Evolutionary conservation across 2,888 invertebrate species (phyloP).

Genomic region (Troglohyphantes excavatus): DNA sequence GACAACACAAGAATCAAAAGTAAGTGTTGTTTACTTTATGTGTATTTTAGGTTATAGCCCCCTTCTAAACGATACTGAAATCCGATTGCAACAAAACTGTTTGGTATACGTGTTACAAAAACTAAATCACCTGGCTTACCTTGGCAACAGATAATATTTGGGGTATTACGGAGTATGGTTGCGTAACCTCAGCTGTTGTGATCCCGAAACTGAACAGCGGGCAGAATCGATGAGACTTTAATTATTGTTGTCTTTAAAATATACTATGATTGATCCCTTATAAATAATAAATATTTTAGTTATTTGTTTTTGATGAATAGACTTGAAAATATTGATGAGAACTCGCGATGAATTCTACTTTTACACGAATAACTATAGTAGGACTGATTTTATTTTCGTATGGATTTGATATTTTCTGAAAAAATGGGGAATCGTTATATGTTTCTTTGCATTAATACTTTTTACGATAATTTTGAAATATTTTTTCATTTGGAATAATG

Average conservation of each 20-base stretch:
- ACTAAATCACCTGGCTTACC: slow-evolving; percentile 68
- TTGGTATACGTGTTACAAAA: slow-evolving; percentile 63
- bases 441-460: too few relatives aligned
- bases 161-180: slow-evolving; percentile 32
- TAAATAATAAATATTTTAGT: too few relatives aligned
- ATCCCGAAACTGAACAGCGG: not conserved
- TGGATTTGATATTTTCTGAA: too few relatives aligned
- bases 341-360: too few relatives aligned
- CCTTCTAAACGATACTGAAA: not conserved
- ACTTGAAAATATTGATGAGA: too few relatives aligned
- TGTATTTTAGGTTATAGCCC: not conserved
- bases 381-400: too few relatives aligned
- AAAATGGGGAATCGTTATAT: too few relatives aligned
- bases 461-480: too few relatives aligned
- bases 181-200: slow-evolving; percentile 38
- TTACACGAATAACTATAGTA: too few relatives aligned
- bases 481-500: too few relatives aligned
- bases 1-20: slow-evolving; percentile 73
- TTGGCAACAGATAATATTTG: slow-evolving; percentile 71
- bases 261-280: not conserved
- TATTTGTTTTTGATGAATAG: too few relatives aligned
- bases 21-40: slow-evolving; percentile 44
- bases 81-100: not conserved
- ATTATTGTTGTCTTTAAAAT: not conserved
- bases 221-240: not conserved